Base-by-base conservation (phyloP, 1,140 invertebrate genomes). In the Lordiphosa clarofinis region DNA sequence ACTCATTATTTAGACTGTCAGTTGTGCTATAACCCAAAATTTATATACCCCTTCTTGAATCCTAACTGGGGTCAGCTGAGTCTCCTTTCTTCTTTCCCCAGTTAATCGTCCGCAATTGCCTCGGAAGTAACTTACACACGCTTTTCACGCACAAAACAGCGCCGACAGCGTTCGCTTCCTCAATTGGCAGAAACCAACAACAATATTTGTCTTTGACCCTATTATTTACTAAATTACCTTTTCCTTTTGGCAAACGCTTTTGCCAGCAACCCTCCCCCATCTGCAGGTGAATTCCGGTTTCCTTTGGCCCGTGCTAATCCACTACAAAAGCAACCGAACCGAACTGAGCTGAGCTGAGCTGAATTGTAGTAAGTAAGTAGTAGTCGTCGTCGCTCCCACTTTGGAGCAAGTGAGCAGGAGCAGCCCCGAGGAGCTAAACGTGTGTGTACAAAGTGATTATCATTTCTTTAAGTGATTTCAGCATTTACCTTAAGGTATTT, bases 151-250 rank as follows among this genome's bases (percentile, higher is more conserved):
- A 82, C 71, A 63, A 75, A 63, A 68, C 60, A 58, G 79, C 53
- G 75, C 76, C 71, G 76, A 67, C 44, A 81, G 75, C 71, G 49
- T 50, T 62, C 28, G 0, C 24, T 28, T 28, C 19, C 24, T 28
- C 24, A 28, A 69, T 78, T 71, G 66, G 55, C 61, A 58, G 53
- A 68, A 52, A 56, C 74, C 61, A 60, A 73, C 74, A 63, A 67
- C 58, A 81, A 81, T 81, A 81, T 81, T 81, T 81, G 75, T 81
- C 75, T 81, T 82, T 75, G 75, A 81, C 75, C 75, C 75, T 82
- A 82, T 81, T 81, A 81, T 81, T 81, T 81, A 81, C 75, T 81
- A 75, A 81, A 81, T 81, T 81, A 81, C 75, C 76, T 81, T 81
- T 81, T 81, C 63, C 74, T 69, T 69, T 57, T 49, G 53, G 53